Evolutionary conservation across 2,888 invertebrate species (phyloP).

Genomic region (Callosobruchus maculatus): DNA sequence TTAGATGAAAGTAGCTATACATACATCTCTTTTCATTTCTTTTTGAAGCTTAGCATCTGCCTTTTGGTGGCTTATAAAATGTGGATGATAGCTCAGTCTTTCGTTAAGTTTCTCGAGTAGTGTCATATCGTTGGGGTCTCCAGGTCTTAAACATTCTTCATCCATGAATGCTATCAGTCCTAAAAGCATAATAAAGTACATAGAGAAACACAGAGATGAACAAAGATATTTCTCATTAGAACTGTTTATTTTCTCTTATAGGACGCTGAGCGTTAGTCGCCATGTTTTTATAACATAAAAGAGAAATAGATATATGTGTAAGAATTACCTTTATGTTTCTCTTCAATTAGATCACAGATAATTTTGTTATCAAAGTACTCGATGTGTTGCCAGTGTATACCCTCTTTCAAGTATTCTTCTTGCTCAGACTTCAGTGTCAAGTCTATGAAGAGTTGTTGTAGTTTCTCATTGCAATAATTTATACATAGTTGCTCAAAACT

Average conservation of each 20-base stretch:
- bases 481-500: slow-evolving; percentile 92
- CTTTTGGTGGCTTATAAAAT: slow-evolving; percentile 80
- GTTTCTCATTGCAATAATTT: slow-evolving; percentile 93
- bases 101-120: slow-evolving; percentile 78
- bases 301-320: too few relatives aligned
- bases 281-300: too few relatives aligned
- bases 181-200: slow-evolving; percentile 34
- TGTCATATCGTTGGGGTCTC: slow-evolving; percentile 78
- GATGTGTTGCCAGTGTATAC: slow-evolving; percentile 87
- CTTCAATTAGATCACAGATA: slow-evolving; percentile 89
- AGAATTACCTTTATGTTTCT: slow-evolving; percentile 71
- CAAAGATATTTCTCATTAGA: too few relatives aligned
- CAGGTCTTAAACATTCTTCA: slow-evolving; percentile 89
- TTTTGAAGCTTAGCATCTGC: slow-evolving; percentile 78
- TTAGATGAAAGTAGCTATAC: too few relatives aligned
- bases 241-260: too few relatives aligned
- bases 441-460: slow-evolving; percentile 91
- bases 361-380: slow-evolving; percentile 91
- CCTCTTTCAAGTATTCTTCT: slow-evolving; percentile 86
- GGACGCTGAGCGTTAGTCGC: too few relatives aligned
- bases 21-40: slow-evolving; percentile 77
- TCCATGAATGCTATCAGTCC: slow-evolving; percentile 83
- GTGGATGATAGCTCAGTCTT: slow-evolving; percentile 70
- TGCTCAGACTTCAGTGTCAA: slow-evolving; percentile 88
- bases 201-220: too few relatives aligned